phyloP scores from a whole-genome alignment of 1,140 invertebrate genomes.

The Leguminivora glycinivorella region DNA sequence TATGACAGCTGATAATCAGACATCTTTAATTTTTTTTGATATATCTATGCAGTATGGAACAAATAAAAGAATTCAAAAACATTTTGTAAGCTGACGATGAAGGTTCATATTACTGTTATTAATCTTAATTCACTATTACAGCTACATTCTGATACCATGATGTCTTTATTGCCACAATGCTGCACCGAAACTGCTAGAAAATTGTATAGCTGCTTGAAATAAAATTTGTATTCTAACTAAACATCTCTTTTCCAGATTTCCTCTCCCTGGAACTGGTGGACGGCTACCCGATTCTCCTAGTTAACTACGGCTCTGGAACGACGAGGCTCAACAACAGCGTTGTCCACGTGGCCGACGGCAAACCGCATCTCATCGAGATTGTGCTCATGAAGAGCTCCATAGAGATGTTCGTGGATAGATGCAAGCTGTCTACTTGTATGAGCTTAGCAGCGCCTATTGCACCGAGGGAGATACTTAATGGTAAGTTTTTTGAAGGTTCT shows the following conservation, averaged over 20 bases:
- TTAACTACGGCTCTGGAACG: slow-evolving; percentile 95
- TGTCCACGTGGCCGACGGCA: slow-evolving; percentile 87
- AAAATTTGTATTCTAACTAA: not conserved
- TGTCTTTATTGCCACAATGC: too few species aligned
- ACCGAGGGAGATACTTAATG: slow-evolving; percentile 88
- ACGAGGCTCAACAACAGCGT: slow-evolving; percentile 85
- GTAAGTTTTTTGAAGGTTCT: slow-evolving; percentile 52
- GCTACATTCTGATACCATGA: too few species aligned
- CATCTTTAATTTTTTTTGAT: too few species aligned
- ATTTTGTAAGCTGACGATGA: too few species aligned
- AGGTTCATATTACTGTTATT: too few species aligned
- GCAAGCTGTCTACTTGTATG: slow-evolving; percentile 85
- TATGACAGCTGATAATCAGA: too few species aligned
- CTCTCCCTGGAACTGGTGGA: slow-evolving; percentile 93
- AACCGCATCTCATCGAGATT: slow-evolving; percentile 91
- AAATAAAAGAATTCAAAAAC: too few species aligned
- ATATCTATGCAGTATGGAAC: too few species aligned
- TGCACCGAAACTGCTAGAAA: too few species aligned
- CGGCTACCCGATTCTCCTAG: slow-evolving; percentile 89
- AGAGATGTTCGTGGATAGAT: slow-evolving; percentile 89
- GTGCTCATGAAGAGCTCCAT: slow-evolving; percentile 84
- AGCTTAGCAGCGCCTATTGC: slow-evolving; percentile 84
- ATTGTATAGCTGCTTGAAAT: too few species aligned
- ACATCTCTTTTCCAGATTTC: slow-evolving; percentile 84
- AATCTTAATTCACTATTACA: too few species aligned